Evolutionary conservation across 2,113 vertebrate species (phyloP).

Genomic region (Echinops telfairi): DNA sequence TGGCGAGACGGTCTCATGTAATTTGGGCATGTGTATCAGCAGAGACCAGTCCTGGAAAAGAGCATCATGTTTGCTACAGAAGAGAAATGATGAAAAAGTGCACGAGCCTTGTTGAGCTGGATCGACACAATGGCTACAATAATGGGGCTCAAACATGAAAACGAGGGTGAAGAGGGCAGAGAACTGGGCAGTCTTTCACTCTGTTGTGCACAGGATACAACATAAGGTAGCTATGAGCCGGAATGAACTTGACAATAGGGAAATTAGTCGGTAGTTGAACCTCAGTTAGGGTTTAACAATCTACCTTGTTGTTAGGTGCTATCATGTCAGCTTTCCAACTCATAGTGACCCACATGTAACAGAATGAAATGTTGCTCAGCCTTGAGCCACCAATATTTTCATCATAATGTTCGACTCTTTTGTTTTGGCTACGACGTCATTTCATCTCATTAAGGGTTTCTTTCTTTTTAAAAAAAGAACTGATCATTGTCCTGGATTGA

Average conservation of each 20-base stretch:
- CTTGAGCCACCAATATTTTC: background rate
- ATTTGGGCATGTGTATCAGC: no score
- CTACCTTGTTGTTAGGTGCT: background rate
- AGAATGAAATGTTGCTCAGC: background rate
- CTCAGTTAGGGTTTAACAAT: slow-evolving; percentile 31
- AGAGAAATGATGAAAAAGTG: no score
- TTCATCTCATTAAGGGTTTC: background rate
- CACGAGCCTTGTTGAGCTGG: no score
- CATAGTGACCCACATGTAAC: background rate
- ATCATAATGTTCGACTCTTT: background rate
- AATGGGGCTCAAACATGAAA: no score
- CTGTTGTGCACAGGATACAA: no score
- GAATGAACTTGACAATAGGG: background rate
- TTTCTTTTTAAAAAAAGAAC: background rate
- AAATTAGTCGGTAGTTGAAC: slow-evolving; percentile 8
- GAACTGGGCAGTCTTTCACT: no score
- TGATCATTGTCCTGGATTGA: background rate
- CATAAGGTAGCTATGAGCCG: no score
- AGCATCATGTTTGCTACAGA: no score
- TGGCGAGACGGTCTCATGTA: no score
- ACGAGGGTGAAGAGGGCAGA: no score
- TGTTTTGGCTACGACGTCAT: background rate
- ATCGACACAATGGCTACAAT: no score
- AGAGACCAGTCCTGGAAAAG: no score
- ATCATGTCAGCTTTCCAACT: background rate